Conservation (phyloP, 2,888 invertebrate genomes). For the Drosophila conformis region DNA sequence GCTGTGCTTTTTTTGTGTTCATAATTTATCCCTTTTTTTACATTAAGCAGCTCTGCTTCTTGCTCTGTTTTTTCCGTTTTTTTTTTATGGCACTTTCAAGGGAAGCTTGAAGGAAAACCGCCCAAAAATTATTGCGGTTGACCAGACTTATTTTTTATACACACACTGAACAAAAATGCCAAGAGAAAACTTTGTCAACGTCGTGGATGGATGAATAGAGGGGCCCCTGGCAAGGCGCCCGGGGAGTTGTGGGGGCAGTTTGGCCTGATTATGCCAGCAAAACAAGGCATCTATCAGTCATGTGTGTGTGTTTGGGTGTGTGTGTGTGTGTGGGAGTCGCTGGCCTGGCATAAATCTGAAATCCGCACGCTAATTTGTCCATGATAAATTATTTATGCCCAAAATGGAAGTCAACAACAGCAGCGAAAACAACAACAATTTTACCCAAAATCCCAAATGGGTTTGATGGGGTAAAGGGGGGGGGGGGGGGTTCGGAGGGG, state of each 20-base stretch:
- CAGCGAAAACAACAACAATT: conserved; percentile 33
- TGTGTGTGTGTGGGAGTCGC: conserved; percentile 35
- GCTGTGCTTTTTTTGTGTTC: conserved; percentile 33
- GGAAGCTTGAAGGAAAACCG: conserved; percentile 28
- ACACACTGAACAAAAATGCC: conserved; percentile 27
- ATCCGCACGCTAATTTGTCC: conserved; percentile 80
- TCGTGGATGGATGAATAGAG: neutral
- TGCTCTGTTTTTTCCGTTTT: conserved; percentile 4
- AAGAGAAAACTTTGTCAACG: conserved; percentile 56
- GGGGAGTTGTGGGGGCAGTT: neutral
- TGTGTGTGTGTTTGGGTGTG: conserved; percentile 26
- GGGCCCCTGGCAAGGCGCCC: neutral
- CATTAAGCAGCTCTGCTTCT: conserved; percentile 8
- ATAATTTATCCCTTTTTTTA: conserved; percentile 60
- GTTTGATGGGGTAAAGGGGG: neutral
- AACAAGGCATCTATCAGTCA: conserved; percentile 69
- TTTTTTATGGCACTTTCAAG: conserved; percentile 44
- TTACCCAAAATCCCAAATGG: conserved; percentile 26
- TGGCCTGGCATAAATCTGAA: conserved; percentile 55
- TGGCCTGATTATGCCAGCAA: conserved; percentile 46
- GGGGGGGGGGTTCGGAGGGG: neutral
- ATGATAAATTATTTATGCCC: conserved; percentile 84
- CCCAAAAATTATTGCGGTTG: conserved; percentile 73
- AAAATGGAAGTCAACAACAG: conserved; percentile 61
- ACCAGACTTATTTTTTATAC: conserved; percentile 70